Percentiles rank a stretch among this genome's conserved stretches.
Conservation (phyloP, 2,888 invertebrate genomes). For the Ophion ellenae region DNA sequence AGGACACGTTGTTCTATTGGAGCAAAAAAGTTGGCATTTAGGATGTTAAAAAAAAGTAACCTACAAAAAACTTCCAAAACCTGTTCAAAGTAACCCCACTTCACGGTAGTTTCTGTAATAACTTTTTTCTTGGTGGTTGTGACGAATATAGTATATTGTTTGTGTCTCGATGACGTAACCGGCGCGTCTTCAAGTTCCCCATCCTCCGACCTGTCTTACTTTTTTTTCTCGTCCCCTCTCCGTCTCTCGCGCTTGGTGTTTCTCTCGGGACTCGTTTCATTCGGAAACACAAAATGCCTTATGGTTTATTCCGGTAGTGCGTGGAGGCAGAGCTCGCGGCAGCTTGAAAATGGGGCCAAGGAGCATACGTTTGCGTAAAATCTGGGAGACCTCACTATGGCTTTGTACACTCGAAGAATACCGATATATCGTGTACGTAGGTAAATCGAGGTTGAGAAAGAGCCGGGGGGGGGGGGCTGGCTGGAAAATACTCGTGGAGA, state of each 20-base stretch:
- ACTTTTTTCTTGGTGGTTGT: slow-evolving; percentile 20
- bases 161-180: slow-evolving; percentile 57
- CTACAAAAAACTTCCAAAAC: too few relatives aligned
- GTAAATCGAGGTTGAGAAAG: neutral
- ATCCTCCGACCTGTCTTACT: slow-evolving; percentile 33
- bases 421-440: neutral
- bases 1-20: too few relatives aligned
- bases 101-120: neutral
- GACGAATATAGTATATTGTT: slow-evolving; percentile 38
- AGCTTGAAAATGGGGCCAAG: slow-evolving; percentile 67
- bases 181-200: slow-evolving; percentile 51
- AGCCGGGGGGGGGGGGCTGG: neutral
- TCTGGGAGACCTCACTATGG: slow-evolving; percentile 31
- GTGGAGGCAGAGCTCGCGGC: slow-evolving; percentile 39
- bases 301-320: slow-evolving; percentile 65
- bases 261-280: slow-evolving; percentile 42
- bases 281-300: slow-evolving; percentile 60
- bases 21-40: too few relatives aligned
- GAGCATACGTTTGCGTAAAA: slow-evolving; percentile 60
- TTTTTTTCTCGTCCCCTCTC: slow-evolving; percentile 5
- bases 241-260: slow-evolving; percentile 7
- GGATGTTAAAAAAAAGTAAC: too few relatives aligned
- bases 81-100: neutral
- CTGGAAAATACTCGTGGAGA: slow-evolving; percentile 20
- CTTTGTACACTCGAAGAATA: neutral